Evolutionary conservation across 2,113 vertebrate genomes (phyloP).

Genomic region (Rhodinocichla rosea): DNA sequence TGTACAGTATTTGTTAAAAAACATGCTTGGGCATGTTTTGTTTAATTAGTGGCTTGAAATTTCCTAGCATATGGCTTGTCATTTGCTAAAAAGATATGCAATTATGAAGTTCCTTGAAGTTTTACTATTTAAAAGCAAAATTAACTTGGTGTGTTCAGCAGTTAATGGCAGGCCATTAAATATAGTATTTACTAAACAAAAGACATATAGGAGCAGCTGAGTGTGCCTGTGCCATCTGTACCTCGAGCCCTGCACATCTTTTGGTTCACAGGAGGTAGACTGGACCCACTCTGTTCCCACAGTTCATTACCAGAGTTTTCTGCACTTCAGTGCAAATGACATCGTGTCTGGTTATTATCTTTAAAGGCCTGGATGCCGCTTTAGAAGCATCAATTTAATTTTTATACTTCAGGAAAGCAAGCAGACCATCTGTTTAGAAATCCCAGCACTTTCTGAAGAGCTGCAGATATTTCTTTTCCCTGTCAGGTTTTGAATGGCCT

Average conservation of each 20-base stretch:
- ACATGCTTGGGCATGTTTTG: constrained; percentile 63
- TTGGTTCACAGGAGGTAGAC: background rate
- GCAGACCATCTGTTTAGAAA: constrained; percentile 48
- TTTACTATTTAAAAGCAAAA: constrained; percentile 38
- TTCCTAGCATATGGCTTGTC: constrained; percentile 68
- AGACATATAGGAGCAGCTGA: background rate
- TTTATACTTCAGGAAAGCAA: constrained; percentile 7
- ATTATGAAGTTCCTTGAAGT: constrained; percentile 60
- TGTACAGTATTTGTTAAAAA: constrained; percentile 67
- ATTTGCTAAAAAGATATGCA: constrained; percentile 53
- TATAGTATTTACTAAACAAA: constrained; percentile 45
- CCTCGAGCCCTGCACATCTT: background rate
- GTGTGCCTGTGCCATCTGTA: background rate
- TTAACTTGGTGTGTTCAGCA: background rate
- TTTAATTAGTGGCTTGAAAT: constrained; percentile 72
- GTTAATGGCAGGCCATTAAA: constrained; percentile 15
- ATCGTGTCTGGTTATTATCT: background rate
- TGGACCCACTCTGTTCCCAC: background rate
- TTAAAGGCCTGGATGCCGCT: constrained; percentile 20
- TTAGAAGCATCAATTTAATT: constrained; percentile 35
- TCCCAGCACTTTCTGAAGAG: background rate
- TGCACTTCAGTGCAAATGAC: background rate
- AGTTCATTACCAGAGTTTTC: constrained; percentile 26
- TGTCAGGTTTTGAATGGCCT: background rate
- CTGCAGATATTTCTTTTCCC: background rate